phyloP scores from a whole-genome alignment of 2,888 invertebrate genomes.

The Kryphioiulus occultus region DNA sequence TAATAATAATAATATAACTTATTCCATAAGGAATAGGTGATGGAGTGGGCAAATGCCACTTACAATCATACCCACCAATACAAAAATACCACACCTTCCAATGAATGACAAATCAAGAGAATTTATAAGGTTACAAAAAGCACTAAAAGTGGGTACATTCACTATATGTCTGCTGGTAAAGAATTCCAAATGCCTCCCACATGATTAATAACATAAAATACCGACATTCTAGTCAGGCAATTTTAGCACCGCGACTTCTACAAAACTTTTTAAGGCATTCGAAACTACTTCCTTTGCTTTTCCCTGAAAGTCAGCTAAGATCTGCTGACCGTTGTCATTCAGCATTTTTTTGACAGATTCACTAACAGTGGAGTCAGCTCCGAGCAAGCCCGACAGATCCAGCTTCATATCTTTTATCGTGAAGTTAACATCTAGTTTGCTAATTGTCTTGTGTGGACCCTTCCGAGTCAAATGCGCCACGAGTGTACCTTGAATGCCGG shows the following conservation, averaged over 20 bases:
- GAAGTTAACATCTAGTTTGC: constrained; percentile 69
- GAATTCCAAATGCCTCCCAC: too few species aligned
- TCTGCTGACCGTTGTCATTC: constrained; percentile 80
- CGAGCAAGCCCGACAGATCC: constrained; percentile 71
- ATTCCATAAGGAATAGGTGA: too few species aligned
- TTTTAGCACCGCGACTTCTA: not conserved
- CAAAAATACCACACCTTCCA: too few species aligned
- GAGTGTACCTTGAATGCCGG: not conserved
- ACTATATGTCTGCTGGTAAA: too few species aligned
- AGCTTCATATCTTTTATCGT: constrained; percentile 67
- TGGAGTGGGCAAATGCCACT: too few species aligned
- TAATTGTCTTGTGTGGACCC: constrained; percentile 61
- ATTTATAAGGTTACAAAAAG: too few species aligned
- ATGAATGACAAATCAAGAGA: too few species aligned
- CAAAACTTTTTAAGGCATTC: not conserved
- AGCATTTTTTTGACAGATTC: constrained; percentile 85
- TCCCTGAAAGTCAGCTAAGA: constrained; percentile 76
- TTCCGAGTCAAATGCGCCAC: not conserved
- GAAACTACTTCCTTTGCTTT: not conserved
- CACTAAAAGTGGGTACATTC: too few species aligned
- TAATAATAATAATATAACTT: too few species aligned
- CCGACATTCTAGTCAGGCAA: not conserved
- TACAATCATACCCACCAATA: too few species aligned
- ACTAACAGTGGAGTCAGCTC: constrained; percentile 74
- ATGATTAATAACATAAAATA: too few species aligned